Conservation (phyloP, 1,140 invertebrate genomes). For the Bacillus rossius region DNA sequence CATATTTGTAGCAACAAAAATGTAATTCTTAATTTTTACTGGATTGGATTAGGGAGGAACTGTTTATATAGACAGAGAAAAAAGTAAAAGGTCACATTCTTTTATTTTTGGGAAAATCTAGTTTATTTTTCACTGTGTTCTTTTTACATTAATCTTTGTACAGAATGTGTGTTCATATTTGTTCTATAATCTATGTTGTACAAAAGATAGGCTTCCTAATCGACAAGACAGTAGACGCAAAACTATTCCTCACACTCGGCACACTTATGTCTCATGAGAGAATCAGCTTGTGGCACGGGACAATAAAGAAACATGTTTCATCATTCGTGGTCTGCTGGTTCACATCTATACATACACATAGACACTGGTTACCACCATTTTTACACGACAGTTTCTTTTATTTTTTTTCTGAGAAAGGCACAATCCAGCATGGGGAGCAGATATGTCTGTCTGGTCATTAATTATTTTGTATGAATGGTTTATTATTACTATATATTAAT, state of each 20-base stretch:
- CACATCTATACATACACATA: not conserved
- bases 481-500: not conserved
- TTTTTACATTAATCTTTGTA: slow-evolving; percentile 8
- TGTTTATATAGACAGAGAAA: too few relatives aligned
- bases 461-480: not conserved
- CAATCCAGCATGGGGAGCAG: slow-evolving; percentile 7
- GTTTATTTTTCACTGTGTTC: not conserved
- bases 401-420: slow-evolving; percentile 6
- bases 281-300: not conserved
- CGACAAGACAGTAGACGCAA: not conserved
- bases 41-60: too few relatives aligned
- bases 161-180: not conserved
- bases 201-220: slow-evolving; percentile 8
- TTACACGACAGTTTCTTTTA: not conserved
- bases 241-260: not conserved
- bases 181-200: slow-evolving; percentile 6
- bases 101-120: not conserved
- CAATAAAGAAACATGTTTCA: not conserved
- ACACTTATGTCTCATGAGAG: not conserved
- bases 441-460: slow-evolving; percentile 9
- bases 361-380: not conserved
- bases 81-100: too few relatives aligned
- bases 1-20: too few relatives aligned
- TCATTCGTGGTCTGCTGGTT: not conserved
- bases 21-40: too few relatives aligned